Evolutionary conservation across 1,140 invertebrate species (phyloP), one percentile per base, ranked within the genome.

Genomic region (Lepidurus apus): DNA sequence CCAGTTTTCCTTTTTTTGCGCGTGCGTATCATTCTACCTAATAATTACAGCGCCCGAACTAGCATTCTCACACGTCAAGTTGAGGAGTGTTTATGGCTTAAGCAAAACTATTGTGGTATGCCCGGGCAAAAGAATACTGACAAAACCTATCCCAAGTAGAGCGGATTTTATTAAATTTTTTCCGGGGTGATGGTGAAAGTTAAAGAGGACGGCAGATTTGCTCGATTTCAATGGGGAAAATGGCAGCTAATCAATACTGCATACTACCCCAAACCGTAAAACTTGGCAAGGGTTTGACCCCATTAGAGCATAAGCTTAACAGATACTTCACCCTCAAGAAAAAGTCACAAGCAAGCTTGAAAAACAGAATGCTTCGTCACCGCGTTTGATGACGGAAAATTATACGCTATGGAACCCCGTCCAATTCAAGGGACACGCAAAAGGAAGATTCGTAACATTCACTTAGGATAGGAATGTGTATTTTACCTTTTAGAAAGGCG

Each of bases 371-470:
- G 53, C 53, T 65, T 65, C 53, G 53, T 65, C 53, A 65, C 53
- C 13, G 53, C 53, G n/a, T 21, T 65, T 65, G 53, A 65, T 65
- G 53, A 65, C 21, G 53, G 53, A 65, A 65, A 65, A 65, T 65
- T 65, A 65, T 21, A 65, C 53, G 53, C 53, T 65, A 21, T 7
- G 53, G 17, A 21, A 21, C 53, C 21, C 53, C 21, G 21, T 34
- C 34, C 53, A 13, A 65, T 13, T 65, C 53, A 65, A n/a, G 21
- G 53, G 17, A 65, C 53, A 65, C 53, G 53, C 21, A 65, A 65
- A 65, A 65, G 53, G 53, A 65, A 65, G 17, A 65, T 65, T 65
- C 53, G 17, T 13, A 65, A 65, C 7, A 65, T 65, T 65, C n/a
- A 13, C 0, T 65, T 65, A 21, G 34, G 34, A 2, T 34, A 34